phyloP scores from a whole-genome alignment of 2,797 vertebrate genomes.

The Spinibarbus caldwelli region DNA sequence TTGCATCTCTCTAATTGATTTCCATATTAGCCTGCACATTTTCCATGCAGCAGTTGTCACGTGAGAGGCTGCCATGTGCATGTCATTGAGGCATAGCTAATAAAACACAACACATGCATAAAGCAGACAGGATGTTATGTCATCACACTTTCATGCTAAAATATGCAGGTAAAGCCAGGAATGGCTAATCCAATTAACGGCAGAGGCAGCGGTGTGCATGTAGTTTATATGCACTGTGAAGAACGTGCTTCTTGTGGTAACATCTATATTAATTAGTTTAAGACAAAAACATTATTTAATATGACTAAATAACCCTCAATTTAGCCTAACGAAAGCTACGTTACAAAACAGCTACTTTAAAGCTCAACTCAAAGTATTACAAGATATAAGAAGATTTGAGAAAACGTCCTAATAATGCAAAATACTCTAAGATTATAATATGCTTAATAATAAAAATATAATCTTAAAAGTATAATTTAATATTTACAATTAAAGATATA shows the following conservation, averaged over 20 bases:
- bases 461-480: background rate
- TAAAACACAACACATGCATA: conserved; percentile 19
- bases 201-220: background rate
- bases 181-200: background rate
- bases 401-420: background rate
- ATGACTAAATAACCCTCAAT: background rate
- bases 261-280: background rate
- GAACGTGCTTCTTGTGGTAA: background rate
- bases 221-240: background rate
- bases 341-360: background rate
- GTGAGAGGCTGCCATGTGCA: conserved; percentile 25
- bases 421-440: background rate
- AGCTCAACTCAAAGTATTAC: background rate
- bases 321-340: background rate
- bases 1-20: conserved; percentile 40
- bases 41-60: conserved; percentile 47
- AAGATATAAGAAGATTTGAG: background rate
- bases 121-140: conserved; percentile 37
- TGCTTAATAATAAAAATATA: background rate
- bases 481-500: background rate
- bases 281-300: background rate
- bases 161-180: background rate
- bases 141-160: background rate
- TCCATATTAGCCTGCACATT: conserved; percentile 43
- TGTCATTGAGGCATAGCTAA: conserved; percentile 21